Conservation (phyloP, 2,113 vertebrate genomes). For the Taurulus bubalis region DNA sequence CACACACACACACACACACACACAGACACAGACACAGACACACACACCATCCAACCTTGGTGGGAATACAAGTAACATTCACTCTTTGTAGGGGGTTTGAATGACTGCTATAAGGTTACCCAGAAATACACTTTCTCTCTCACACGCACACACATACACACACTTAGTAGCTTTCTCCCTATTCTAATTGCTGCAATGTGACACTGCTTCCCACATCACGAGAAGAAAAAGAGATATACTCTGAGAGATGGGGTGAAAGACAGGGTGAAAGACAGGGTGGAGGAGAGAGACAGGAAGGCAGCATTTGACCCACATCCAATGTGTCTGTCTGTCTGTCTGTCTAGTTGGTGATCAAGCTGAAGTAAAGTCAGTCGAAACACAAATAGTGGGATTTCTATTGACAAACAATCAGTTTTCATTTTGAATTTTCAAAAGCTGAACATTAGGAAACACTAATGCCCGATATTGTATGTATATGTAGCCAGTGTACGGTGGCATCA, state of each 20-base stretch:
- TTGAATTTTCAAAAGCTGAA: not conserved
- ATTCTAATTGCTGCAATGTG: conserved; percentile 74
- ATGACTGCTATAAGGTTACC: conserved; percentile 77
- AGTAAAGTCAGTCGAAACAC: not conserved
- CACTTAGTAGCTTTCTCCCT: conserved; percentile 43
- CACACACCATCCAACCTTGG: conserved; percentile 5
- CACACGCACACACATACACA: conserved; percentile 28
- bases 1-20: conserved; percentile 43
- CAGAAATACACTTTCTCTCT: conserved; percentile 54
- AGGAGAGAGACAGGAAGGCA: conserved; percentile 18
- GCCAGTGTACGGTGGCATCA: not conserved
- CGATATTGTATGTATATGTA: not conserved
- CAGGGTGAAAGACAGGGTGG: conserved; percentile 5
- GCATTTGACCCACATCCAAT: conserved; percentile 58
- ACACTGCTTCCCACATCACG: conserved; percentile 70
- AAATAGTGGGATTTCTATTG: no score
- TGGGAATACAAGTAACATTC: conserved; percentile 68
- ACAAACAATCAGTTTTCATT: not conserved
- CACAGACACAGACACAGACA: conserved; percentile 43
- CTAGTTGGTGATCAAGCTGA: not conserved
- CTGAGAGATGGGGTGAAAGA: conserved; percentile 23
- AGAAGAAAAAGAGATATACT: conserved; percentile 55
- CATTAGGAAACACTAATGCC: not conserved
- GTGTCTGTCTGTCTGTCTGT: conserved; percentile 14
- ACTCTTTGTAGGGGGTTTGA: conserved; percentile 75